phyloP scores from a whole-genome alignment of 1,140 invertebrate species.

The Augochlora pura region DNA sequence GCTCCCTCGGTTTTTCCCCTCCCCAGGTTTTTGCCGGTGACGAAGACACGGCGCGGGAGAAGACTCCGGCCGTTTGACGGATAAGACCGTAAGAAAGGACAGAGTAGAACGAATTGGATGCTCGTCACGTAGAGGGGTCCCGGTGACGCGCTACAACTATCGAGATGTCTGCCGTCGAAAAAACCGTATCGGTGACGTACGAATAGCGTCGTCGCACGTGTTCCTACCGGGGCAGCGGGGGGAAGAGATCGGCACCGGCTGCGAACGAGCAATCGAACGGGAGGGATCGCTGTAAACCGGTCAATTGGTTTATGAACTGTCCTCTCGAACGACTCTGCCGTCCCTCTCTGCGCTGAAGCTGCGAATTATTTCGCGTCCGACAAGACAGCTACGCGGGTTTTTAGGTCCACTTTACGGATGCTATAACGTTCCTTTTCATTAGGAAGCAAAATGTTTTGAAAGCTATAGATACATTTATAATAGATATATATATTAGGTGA shows the following conservation, averaged over 20 bases:
- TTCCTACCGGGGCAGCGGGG: neutral
- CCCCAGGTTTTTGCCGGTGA: too few relatives aligned
- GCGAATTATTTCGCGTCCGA: too few relatives aligned
- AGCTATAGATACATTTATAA: too few relatives aligned
- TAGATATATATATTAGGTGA: too few relatives aligned
- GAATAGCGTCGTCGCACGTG: neutral
- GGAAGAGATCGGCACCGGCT: neutral
- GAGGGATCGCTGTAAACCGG: neutral
- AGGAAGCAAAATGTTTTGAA: too few relatives aligned
- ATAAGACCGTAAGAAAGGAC: neutral
- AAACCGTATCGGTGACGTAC: conserved; percentile 17
- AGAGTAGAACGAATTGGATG: conserved; percentile 16
- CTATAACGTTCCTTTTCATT: too few relatives aligned
- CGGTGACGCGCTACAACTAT: conserved; percentile 38
- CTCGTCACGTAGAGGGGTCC: conserved; percentile 33
- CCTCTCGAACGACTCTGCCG: neutral
- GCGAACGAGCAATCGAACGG: conserved; percentile 1
- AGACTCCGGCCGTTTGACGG: too few relatives aligned
- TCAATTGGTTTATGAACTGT: conserved; percentile 16
- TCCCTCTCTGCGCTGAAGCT: too few relatives aligned
- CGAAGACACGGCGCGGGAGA: too few relatives aligned
- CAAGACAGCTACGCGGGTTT: too few relatives aligned
- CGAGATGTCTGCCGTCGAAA: neutral
- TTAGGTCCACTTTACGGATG: too few relatives aligned
- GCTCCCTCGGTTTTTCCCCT: too few relatives aligned